phyloP scores from a whole-genome alignment of 1,140 invertebrate species.

The Bombus huntii region DNA sequence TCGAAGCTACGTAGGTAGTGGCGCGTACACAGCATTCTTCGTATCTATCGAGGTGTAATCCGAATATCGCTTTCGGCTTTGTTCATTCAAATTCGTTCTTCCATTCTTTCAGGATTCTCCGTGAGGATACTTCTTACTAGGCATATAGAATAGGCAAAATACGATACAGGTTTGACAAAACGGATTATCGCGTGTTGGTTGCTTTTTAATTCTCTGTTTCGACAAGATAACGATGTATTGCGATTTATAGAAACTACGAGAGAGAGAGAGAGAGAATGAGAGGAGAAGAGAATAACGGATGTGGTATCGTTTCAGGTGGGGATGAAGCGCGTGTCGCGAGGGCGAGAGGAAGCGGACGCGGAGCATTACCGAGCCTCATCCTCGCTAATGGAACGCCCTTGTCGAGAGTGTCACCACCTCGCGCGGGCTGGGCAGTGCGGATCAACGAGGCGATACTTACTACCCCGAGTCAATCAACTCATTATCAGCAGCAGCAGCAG shows the following conservation, averaged over 20 bases:
- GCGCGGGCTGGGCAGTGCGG: conserved; percentile 82
- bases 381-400: conserved; percentile 86
- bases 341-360: conserved; percentile 82
- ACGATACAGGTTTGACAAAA: no score
- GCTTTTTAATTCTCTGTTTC: no score
- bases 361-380: conserved; percentile 82
- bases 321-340: conserved; percentile 82
- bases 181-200: no score
- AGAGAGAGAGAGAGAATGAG: no score
- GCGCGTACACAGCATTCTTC: conserved; percentile 32
- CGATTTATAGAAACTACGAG: no score
- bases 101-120: no score
- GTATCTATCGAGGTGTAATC: conserved; percentile 6
- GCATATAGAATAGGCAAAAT: no score
- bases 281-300: not conserved
- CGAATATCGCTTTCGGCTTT: conserved; percentile 39
- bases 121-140: no score
- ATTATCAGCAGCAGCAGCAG: conserved; percentile 66
- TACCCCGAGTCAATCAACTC: conserved; percentile 62
- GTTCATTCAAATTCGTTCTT: conserved; percentile 9
- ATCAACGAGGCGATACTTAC: conserved; percentile 77
- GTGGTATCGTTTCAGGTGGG: conserved; percentile 76
- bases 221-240: no score
- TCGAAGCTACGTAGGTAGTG: conserved; percentile 60
- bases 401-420: conserved; percentile 83